These are phyloP conservation scores for Pipistrellus pygmaeus DNA, from an alignment of 2,797 vertebrate species.

Conservation along the genomic window DNA sequence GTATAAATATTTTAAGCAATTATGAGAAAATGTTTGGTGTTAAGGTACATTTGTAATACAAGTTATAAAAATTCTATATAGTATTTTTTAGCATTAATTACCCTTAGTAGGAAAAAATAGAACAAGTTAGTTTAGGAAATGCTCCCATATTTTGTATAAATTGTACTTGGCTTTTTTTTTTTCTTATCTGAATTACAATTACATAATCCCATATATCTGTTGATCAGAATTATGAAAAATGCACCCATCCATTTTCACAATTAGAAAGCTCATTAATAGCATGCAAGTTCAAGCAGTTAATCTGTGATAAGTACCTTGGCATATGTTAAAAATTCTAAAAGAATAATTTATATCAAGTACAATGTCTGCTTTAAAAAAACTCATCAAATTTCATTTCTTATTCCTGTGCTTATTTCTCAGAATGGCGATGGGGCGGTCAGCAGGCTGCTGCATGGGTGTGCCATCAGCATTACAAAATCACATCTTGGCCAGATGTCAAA, in stretches of 20 bases:
- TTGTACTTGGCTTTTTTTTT: not conserved
- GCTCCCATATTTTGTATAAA: not conserved
- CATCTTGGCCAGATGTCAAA: constrained; percentile 47
- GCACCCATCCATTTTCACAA: constrained; percentile 43
- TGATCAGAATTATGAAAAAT: constrained; percentile 63
- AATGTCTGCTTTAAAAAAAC: constrained; percentile 70
- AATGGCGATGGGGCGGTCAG: constrained; percentile 24
- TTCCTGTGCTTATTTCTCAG: constrained; percentile 61
- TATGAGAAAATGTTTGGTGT: not conserved
- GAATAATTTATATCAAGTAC: constrained; percentile 62
- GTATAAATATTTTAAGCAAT: not conserved
- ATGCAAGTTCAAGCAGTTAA: constrained; percentile 75
- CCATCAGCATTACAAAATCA: constrained; percentile 51
- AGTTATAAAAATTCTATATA: not conserved
- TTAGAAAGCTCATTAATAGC: constrained; percentile 49
- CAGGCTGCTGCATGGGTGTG: not conserved
- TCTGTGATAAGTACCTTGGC: constrained; percentile 74
- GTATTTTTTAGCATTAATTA: not conserved
- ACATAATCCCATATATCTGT: not conserved
- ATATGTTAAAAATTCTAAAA: constrained; percentile 75
- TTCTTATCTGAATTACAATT: constrained; percentile 3
- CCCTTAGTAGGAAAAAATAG: not conserved
- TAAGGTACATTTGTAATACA: not conserved
- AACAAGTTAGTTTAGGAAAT: not conserved
- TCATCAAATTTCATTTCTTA: constrained; percentile 75